Evolutionary conservation across 2,797 vertebrate species (phyloP), one percentile per base, ranked within the genome.

Genomic region (Australoheros facetus): DNA sequence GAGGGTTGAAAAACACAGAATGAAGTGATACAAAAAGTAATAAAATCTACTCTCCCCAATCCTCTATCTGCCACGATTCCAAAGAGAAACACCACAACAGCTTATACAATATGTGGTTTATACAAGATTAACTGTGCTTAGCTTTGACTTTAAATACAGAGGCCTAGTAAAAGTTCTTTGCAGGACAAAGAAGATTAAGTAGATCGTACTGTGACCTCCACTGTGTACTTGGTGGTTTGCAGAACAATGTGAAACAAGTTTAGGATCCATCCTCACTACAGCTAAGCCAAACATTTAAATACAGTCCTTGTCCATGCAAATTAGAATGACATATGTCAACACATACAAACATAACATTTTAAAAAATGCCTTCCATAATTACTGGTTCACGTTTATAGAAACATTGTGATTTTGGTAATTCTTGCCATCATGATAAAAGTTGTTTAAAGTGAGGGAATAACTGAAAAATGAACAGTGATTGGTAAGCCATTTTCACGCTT

Each of bases 1-100:
- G 60, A 78, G 13, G 37, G 58, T 42, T 48, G 17, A 62, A 77
- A 82, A 78, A 83, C 75, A 74, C n/a, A 4, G 1, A 78, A 53
- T 4, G 48, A 71, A 39, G 12, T 13, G 3, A 51, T 7, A 55
- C 56, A 56, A 60, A 56, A 73, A 21, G 51, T 1, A 13, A 1
- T 30, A n/a, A 55, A 77, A 28, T 28, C 13, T 19, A 30, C n/a
- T 73, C 23, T 34, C 54, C 21, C 21, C 42, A 66, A 21, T n/a
- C 4, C 26, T 32, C 3, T 30, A 60, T 51, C 77, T 78, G 74
- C 74, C 2, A 23, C 59, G 45, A 28, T 60, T 55, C 7, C 34
- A 55, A 7, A 3, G 21, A 39, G 59, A 73, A 70, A 26, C 10
- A 71, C 42, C 23, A n/a, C 55, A 73, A 21, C 34, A 34, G 30